phyloP scores from a whole-genome alignment of 1,140 invertebrate species.

The Drosophila gunungcola region DNA sequence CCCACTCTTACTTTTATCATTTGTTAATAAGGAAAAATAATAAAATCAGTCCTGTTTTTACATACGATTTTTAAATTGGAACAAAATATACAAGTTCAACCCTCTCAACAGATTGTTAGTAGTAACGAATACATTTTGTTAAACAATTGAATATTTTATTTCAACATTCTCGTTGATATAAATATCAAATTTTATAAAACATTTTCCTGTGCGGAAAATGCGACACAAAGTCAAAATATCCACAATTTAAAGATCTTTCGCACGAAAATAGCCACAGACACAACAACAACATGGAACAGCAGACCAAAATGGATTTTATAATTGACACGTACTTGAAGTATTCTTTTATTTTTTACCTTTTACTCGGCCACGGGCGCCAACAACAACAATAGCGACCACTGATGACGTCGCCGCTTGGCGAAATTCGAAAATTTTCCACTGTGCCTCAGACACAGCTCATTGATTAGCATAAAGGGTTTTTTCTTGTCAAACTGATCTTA shows the following conservation, averaged over 20 bases:
- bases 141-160: too few relatives aligned
- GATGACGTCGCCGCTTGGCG: constrained; percentile 40
- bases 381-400: constrained; percentile 38
- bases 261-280: constrained; percentile 52
- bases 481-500: constrained; percentile 1
- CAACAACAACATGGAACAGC: constrained; percentile 8
- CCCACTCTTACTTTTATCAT: too few relatives aligned
- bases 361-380: constrained; percentile 38
- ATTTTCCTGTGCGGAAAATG: neutral
- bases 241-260: constrained; percentile 46
- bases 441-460: constrained; percentile 45
- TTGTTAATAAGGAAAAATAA: too few relatives aligned
- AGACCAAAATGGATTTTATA: constrained; percentile 55
- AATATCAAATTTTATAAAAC: neutral
- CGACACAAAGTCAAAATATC: constrained; percentile 49
- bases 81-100: too few relatives aligned
- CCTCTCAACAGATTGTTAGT: too few relatives aligned
- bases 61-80: too few relatives aligned
- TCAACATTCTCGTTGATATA: neutral
- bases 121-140: too few relatives aligned
- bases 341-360: constrained; percentile 58
- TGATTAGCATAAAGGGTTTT: constrained; percentile 46
- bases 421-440: constrained; percentile 73
- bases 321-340: constrained; percentile 75
- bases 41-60: too few relatives aligned